phyloP scores from a whole-genome alignment of 2,797 vertebrate genomes.

The Prionace glauca region DNA sequence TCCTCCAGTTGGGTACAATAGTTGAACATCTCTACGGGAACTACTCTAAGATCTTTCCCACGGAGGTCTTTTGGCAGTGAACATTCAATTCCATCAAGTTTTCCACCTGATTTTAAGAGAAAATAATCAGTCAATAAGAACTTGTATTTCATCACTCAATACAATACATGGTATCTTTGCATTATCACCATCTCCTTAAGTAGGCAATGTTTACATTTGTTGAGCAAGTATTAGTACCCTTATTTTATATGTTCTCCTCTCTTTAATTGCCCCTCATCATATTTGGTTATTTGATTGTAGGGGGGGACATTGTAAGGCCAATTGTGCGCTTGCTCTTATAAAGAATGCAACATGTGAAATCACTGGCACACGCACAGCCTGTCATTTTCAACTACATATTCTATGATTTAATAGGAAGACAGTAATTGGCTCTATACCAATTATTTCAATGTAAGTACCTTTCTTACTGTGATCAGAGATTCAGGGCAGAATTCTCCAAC shows the following conservation, averaged over 20 bases:
- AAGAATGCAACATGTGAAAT: not conserved
- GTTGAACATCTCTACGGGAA: constrained; percentile 98
- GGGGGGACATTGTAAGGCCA: not conserved
- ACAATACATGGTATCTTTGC: not conserved
- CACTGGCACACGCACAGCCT: no score
- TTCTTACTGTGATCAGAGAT: not conserved
- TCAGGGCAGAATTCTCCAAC: not conserved
- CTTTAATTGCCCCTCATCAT: not conserved
- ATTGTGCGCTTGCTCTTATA: not conserved
- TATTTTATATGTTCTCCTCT: not conserved
- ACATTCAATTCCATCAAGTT: constrained; percentile 80
- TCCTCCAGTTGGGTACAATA: constrained; percentile 93
- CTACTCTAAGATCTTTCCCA: constrained; percentile 85
- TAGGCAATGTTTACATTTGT: not conserved
- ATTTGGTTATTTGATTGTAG: not conserved
- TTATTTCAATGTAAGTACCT: not conserved
- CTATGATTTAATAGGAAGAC: not conserved
- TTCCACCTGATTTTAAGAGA: constrained; percentile 64
- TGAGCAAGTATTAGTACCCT: not conserved
- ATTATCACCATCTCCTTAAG: not conserved
- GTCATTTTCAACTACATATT: not conserved
- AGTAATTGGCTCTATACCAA: not conserved
- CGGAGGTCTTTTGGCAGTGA: constrained; percentile 93
- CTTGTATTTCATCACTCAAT: not conserved
- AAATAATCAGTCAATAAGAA: not conserved